phyloP scores from a whole-genome alignment of 2,888 invertebrate species.

The Orthosia incerta region DNA sequence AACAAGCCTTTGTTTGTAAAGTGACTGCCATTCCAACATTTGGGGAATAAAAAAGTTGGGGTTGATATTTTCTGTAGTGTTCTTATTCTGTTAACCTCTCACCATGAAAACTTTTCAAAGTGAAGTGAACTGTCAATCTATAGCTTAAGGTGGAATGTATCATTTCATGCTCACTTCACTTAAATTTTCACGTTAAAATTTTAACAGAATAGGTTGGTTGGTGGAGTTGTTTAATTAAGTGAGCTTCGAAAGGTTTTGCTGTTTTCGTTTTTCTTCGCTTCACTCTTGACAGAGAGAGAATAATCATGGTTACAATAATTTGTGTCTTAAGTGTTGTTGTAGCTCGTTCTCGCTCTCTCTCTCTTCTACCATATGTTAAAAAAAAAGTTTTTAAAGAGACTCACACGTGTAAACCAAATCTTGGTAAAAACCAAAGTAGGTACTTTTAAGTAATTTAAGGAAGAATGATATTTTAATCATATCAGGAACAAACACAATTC shows the following conservation, averaged over 20 bases:
- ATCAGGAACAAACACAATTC: neutral
- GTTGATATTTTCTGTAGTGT: slow-evolving; percentile 10
- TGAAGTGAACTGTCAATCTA: too few relatives aligned
- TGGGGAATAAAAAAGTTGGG: slow-evolving; percentile 20
- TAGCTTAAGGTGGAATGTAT: too few relatives aligned
- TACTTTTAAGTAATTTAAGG: too few relatives aligned
- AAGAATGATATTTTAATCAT: neutral
- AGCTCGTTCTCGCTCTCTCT: too few relatives aligned
- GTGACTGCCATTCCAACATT: slow-evolving; percentile 45
- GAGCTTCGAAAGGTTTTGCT: neutral
- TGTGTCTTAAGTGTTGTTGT: neutral
- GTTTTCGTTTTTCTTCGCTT: neutral
- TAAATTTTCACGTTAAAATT: too few relatives aligned
- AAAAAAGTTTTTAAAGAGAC: neutral
- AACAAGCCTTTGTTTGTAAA: slow-evolving; percentile 73
- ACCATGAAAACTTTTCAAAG: too few relatives aligned
- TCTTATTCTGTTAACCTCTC: too few relatives aligned
- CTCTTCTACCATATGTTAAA: neutral
- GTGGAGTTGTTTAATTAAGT: neutral
- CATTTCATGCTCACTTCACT: too few relatives aligned
- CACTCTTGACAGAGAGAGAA: neutral
- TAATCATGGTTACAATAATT: neutral
- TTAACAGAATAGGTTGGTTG: too few relatives aligned
- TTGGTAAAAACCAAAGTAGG: neutral
- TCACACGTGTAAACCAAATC: neutral